A percentile compares a stretch with the other conserved stretches of the same genome.
Evolutionary conservation across 2,797 vertebrate genomes (phyloP).

Genomic region (Synaphobranchus kaupii): DNA sequence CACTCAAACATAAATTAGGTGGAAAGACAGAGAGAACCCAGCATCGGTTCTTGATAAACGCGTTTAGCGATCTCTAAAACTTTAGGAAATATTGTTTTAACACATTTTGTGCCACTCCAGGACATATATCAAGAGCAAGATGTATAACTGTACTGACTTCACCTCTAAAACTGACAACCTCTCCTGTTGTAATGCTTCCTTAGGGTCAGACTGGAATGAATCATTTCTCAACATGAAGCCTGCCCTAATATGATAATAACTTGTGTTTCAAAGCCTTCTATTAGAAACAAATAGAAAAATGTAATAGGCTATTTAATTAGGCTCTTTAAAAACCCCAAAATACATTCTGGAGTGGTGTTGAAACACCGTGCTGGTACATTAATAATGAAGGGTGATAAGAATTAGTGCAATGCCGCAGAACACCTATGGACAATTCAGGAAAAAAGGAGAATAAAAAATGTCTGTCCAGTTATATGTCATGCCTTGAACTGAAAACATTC

Average conservation of each 20-base stretch:
- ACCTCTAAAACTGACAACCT: conserved; percentile 45
- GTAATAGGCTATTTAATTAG: conserved; percentile 62
- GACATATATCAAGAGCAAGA: conserved; percentile 56
- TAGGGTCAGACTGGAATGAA: conserved; percentile 57
- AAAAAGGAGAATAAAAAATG: conserved; percentile 38
- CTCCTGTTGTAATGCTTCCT: conserved; percentile 54
- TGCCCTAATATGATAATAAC: conserved; percentile 57
- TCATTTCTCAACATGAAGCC: conserved; percentile 45
- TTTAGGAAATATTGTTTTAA: conserved; percentile 64
- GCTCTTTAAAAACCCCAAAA: conserved; percentile 71
- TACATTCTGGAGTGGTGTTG: conserved; percentile 61
- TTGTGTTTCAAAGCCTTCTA: conserved; percentile 59
- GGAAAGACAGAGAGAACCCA: conserved; percentile 32
- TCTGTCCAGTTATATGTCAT: conserved; percentile 59
- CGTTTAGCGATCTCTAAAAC: conserved; percentile 50
- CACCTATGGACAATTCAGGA: background rate
- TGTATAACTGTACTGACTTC: conserved; percentile 12
- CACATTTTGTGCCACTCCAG: conserved; percentile 52
- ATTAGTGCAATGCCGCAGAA: conserved; percentile 24
- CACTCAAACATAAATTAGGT: conserved; percentile 64
- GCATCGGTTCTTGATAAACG: conserved; percentile 58
- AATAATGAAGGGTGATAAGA: conserved; percentile 62
- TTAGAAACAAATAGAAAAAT: conserved; percentile 50
- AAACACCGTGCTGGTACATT: conserved; percentile 67
- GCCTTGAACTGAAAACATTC: conserved; percentile 62